Evolutionary conservation across 2,113 vertebrate genomes (phyloP).

Genomic region (Oceanites oceanicus): DNA sequence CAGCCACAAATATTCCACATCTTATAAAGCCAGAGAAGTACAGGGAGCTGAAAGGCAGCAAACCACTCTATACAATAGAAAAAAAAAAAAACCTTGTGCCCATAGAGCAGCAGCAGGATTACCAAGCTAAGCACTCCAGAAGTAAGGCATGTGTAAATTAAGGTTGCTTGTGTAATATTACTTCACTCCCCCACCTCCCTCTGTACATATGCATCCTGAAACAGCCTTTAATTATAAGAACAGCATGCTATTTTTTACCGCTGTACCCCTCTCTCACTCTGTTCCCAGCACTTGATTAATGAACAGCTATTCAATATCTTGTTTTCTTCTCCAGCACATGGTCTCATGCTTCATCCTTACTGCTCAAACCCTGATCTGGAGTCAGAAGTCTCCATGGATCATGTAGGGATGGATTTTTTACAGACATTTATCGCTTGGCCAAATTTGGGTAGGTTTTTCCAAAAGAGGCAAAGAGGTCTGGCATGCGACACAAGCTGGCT

Average conservation of each 20-base stretch:
- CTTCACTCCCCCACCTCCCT: not conserved
- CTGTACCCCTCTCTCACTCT: not conserved
- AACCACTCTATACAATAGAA: not conserved
- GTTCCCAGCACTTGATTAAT: constrained; percentile 18
- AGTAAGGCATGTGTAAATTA: not conserved
- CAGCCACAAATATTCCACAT: constrained; percentile 37
- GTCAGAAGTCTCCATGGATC: not conserved
- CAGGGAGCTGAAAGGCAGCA: constrained; percentile 9
- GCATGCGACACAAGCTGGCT: fast-evolving
- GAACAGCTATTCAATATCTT: constrained; percentile 23
- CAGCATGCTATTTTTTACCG: not conserved
- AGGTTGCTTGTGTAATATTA: not conserved
- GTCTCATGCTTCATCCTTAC: not conserved
- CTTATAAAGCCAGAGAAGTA: not conserved
- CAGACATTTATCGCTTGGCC: not conserved
- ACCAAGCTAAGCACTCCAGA: not conserved
- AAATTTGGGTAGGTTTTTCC: constrained; percentile 4
- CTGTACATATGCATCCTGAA: not conserved
- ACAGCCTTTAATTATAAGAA: constrained; percentile 5
- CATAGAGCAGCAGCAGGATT: not conserved
- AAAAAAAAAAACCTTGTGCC: not conserved
- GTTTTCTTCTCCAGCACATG: not conserved
- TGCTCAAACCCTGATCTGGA: not conserved
- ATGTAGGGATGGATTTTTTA: not conserved
- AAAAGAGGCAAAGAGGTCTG: not conserved